A percentile compares a stretch with the other conserved stretches of the same genome.
These are phyloP conservation scores for Proteles cristata DNA, from an alignment of 2,113 vertebrate species.

Conservation along the genomic window DNA sequence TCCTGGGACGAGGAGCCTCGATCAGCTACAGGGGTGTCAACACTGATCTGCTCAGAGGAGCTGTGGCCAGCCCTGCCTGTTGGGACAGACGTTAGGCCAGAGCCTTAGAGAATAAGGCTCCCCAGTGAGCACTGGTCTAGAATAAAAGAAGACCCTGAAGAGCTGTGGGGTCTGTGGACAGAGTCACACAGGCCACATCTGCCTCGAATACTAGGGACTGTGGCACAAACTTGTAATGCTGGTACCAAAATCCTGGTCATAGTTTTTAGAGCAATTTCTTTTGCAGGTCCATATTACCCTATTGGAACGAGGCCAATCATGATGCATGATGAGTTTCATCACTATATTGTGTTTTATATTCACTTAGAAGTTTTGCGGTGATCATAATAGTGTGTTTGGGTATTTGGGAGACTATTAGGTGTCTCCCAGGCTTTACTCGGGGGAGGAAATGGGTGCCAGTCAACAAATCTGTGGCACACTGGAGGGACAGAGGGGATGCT, in stretches of 20 bases:
- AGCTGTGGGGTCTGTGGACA: not conserved
- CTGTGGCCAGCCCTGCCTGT: not conserved
- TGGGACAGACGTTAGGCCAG: too few relatives aligned
- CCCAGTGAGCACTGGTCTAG: not conserved
- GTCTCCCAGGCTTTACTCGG: not conserved
- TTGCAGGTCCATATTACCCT: not conserved
- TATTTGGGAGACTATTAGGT: too few relatives aligned
- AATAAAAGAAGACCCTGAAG: not conserved
- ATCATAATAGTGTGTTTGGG: too few relatives aligned
- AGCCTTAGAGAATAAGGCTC: too few relatives aligned
- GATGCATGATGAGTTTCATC: not conserved
- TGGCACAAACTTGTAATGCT: not conserved
- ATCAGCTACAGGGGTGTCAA: too few relatives aligned
- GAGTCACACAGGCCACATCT: not conserved
- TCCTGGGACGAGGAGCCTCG: too few relatives aligned
- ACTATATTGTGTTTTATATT: not conserved
- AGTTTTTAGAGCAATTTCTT: not conserved
- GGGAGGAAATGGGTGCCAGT: not conserved
- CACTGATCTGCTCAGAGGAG: too few relatives aligned
- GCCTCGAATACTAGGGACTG: rapidly evolving
- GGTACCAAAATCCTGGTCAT: not conserved
- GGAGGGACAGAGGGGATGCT: not conserved
- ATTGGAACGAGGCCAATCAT: too few relatives aligned
- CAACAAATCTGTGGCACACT: not conserved
- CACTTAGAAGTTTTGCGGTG: not conserved